Percentiles rank a stretch among this genome's conserved stretches.
Conservation (phyloP, 92 coral and sea anemone genomes). For the Zoanthus solanderi region DNA sequence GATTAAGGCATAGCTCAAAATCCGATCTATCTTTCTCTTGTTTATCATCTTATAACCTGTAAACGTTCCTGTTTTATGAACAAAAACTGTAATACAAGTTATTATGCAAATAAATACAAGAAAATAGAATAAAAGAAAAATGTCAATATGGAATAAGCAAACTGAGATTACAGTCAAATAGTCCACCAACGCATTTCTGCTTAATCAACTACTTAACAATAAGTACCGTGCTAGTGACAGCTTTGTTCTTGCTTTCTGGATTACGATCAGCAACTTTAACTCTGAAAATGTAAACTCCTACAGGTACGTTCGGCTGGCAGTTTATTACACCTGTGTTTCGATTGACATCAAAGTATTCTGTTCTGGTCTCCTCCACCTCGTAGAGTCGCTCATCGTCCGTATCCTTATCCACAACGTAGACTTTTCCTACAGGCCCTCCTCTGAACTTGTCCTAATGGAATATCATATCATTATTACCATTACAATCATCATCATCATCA, state of each 20-base stretch:
- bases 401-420: slow-evolving; percentile 90
- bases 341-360: slow-evolving; percentile 72
- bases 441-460: slow-evolving; percentile 71
- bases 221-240: slow-evolving; percentile 75
- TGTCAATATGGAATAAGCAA: too few relatives aligned
- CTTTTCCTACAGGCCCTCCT: slow-evolving; percentile 85
- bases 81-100: too few relatives aligned
- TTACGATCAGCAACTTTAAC: slow-evolving; percentile 81
- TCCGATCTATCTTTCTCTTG: too few relatives aligned
- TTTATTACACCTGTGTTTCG: slow-evolving; percentile 76
- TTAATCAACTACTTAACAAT: too few relatives aligned
- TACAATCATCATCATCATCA: background rate
- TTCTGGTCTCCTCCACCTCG: slow-evolving; percentile 57
- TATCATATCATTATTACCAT: background rate
- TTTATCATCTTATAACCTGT: too few relatives aligned
- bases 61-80: too few relatives aligned
- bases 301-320: slow-evolving; percentile 75
- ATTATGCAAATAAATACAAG: too few relatives aligned
- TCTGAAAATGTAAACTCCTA: slow-evolving; percentile 65
- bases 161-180: too few relatives aligned
- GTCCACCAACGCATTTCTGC: too few relatives aligned
- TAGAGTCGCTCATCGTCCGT: slow-evolving; percentile 86
- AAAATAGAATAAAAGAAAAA: too few relatives aligned
- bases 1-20: too few relatives aligned
- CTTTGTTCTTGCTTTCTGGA: slow-evolving; percentile 58